A percentile compares a stretch with the other conserved stretches of the same genome.
phyloP scores from a whole-genome alignment of 1,140 invertebrate species.

The Pseudomyrmex flavicornis region DNA sequence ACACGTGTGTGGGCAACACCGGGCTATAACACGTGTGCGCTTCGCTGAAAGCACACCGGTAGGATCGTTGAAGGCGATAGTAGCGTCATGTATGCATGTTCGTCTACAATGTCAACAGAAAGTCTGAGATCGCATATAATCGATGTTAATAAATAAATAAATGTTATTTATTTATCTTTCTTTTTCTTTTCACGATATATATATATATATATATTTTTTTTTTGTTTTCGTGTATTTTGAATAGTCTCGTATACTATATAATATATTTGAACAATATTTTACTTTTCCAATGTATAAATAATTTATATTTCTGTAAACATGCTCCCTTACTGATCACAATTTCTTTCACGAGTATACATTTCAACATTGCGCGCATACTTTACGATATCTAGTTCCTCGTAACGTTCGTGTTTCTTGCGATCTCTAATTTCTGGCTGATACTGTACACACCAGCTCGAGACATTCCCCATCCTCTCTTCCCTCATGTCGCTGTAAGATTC shows the following conservation, averaged over 20 bases:
- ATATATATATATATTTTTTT: too few relatives aligned
- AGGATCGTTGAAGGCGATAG: conserved; percentile 17
- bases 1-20: conserved; percentile 67
- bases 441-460: conserved; percentile 36
- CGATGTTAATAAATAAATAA: too few relatives aligned
- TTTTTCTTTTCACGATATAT: not conserved
- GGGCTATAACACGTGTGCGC: conserved; percentile 59
- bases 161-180: too few relatives aligned
- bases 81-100: not conserved
- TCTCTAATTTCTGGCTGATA: conserved; percentile 21
- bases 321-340: too few relatives aligned
- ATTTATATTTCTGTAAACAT: not conserved
- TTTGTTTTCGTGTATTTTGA: not conserved
- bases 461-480: conserved; percentile 3
- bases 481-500: conserved; percentile 52
- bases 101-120: conserved; percentile 25
- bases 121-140: not conserved
- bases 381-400: not conserved
- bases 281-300: not conserved
- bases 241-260: not conserved
- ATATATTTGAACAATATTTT: not conserved
- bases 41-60: conserved; percentile 19
- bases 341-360: not conserved
- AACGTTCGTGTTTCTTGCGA: not conserved
- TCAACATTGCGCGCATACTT: not conserved